phyloP scores from a whole-genome alignment of 2,113 vertebrate genomes.

The Lycocorax pyrrhopterus region DNA sequence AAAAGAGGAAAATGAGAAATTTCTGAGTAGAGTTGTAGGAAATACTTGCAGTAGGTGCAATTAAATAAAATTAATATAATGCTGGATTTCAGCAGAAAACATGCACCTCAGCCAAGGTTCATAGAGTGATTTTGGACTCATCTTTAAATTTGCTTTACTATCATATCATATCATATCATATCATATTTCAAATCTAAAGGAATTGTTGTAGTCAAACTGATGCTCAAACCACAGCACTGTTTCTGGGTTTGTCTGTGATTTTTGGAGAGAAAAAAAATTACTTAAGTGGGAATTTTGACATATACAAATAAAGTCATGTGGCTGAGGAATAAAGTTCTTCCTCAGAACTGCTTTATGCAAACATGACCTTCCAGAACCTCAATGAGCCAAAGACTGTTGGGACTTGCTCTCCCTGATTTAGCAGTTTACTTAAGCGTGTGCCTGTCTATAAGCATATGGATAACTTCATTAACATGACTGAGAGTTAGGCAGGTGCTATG shows the following conservation, averaged over 20 bases:
- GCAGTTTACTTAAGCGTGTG: conserved; percentile 39
- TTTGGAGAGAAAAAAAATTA: neutral
- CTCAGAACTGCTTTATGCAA: conserved; percentile 9
- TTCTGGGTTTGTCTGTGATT: neutral
- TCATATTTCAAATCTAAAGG: neutral
- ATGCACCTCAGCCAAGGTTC: neutral
- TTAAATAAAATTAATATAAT: neutral
- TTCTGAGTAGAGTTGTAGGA: neutral
- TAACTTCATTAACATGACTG: conserved; percentile 52
- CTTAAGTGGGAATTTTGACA: neutral
- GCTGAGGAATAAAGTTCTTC: neutral
- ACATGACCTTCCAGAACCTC: neutral
- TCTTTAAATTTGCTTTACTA: neutral
- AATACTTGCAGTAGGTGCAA: neutral
- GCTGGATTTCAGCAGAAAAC: neutral
- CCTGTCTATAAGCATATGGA: conserved; percentile 34
- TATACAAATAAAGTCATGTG: neutral
- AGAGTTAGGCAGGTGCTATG: conserved; percentile 34
- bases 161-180: neutral
- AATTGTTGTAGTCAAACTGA: neutral
- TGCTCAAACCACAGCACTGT: neutral
- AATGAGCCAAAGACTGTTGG: neutral
- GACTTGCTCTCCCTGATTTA: conserved; percentile 27
- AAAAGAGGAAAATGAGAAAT: neutral
- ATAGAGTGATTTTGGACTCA: neutral